These are phyloP conservation scores for Equus przewalskii DNA, from an alignment of 2,113 vertebrate genomes.

Conservation along the genomic window DNA sequence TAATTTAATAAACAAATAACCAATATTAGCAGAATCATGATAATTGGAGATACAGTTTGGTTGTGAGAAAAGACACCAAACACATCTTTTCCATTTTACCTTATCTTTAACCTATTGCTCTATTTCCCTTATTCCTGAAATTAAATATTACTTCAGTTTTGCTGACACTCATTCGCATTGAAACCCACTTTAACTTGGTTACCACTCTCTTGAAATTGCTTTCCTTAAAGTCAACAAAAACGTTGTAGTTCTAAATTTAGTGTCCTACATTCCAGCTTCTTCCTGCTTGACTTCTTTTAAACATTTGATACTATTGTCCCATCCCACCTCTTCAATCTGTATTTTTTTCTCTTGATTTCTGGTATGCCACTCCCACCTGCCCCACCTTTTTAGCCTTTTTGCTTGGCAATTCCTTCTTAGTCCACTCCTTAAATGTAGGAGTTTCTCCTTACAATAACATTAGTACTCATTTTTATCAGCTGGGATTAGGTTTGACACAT, in stretches of 20 bases:
- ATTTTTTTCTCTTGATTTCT: neutral
- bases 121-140: neutral
- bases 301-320: neutral
- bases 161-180: neutral
- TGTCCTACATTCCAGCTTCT: neutral
- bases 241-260: neutral
- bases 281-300: neutral
- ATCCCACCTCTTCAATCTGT: neutral
- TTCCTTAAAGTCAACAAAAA: neutral
- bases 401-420: neutral
- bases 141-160: neutral
- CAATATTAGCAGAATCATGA: neutral
- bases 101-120: neutral
- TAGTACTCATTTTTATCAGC: neutral
- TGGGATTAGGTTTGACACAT: neutral
- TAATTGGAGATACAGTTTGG: neutral
- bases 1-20: neutral
- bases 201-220: neutral
- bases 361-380: neutral
- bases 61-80: neutral
- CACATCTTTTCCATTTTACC: neutral
- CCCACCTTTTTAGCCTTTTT: neutral
- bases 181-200: neutral
- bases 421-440: neutral
- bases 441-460: neutral